Conservation (phyloP, 2,888 invertebrate species). For the Andrena haemorrhoa region DNA sequence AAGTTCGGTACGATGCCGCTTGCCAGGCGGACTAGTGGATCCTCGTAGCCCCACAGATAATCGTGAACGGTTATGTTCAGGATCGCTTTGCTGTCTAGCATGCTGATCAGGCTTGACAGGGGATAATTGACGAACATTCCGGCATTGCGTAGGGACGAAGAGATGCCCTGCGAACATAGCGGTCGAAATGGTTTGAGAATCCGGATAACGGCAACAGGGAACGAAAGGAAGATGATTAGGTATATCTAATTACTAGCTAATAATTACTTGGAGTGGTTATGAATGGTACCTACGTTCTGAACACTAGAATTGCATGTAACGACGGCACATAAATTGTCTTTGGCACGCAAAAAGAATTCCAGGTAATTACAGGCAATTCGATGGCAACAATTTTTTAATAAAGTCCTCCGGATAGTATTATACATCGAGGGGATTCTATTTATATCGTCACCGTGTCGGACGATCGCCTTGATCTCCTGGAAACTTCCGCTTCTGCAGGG, state of each 20-base stretch:
- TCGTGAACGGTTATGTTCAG: conserved; percentile 89
- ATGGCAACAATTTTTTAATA: conserved; percentile 15
- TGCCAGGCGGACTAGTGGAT: conserved; percentile 90
- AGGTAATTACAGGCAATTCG: background rate
- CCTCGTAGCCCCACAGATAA: conserved; percentile 94
- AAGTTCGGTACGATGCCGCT: conserved; percentile 91
- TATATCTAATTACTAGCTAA: too few relatives aligned
- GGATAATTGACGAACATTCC: conserved; percentile 87
- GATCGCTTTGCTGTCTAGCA: conserved; percentile 88
- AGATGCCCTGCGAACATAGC: conserved; percentile 85
- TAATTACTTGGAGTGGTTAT: background rate
- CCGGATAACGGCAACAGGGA: too few relatives aligned
- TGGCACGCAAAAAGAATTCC: background rate
- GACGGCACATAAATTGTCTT: background rate
- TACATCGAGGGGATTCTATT: background rate
- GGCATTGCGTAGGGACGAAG: conserved; percentile 86
- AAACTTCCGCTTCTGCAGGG: too few relatives aligned
- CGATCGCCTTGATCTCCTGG: background rate
- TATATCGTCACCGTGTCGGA: background rate
- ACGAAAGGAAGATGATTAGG: too few relatives aligned
- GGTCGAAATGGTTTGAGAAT: too few relatives aligned
- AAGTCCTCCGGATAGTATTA: background rate
- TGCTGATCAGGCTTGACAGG: conserved; percentile 87
- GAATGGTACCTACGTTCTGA: background rate
- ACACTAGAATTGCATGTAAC: too few relatives aligned